Evolutionary conservation across 2,888 invertebrate species (phyloP).

Genomic region (Nysson spinosus): DNA sequence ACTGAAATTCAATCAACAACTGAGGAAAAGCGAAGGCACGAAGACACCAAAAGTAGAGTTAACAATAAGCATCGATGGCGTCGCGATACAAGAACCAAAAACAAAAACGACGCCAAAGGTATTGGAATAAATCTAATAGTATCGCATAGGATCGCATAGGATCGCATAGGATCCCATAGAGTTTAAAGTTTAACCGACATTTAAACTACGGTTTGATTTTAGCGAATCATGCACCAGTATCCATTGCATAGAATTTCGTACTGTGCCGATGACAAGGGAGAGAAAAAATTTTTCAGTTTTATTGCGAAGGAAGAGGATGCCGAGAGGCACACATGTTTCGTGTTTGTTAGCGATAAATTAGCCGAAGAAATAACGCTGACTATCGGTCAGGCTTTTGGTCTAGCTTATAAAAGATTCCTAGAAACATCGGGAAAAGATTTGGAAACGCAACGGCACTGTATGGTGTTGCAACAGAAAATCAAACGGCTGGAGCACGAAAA

Average conservation of each 20-base stretch:
- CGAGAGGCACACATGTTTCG: constrained; percentile 96
- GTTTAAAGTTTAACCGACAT: no score
- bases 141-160: not conserved
- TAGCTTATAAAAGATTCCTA: constrained; percentile 96
- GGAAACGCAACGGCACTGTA: constrained; percentile 88
- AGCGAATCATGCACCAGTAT: constrained; percentile 93
- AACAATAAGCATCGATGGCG: constrained; percentile 98
- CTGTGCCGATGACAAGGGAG: constrained; percentile 99
- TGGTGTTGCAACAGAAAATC: constrained; percentile 90
- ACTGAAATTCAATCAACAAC: constrained; percentile 94
- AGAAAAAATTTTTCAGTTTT: constrained; percentile 97
- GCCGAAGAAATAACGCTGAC: constrained; percentile 98
- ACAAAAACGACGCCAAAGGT: constrained; percentile 76
- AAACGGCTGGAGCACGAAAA: constrained; percentile 92
- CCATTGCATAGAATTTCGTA: constrained; percentile 98
- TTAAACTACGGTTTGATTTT: constrained; percentile 53
- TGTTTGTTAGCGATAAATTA: constrained; percentile 97
- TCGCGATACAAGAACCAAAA: constrained; percentile 89
- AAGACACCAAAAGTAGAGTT: constrained; percentile 95
- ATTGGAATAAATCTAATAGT: not conserved
- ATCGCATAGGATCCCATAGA: not conserved
- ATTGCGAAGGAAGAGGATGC: constrained; percentile 88
- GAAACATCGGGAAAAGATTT: constrained; percentile 94
- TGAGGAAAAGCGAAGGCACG: constrained; percentile 93
- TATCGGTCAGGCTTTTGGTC: constrained; percentile 98